Base-by-base conservation (phyloP, 2,888 invertebrate genomes). In the Agonopterix heracliana region DNA sequence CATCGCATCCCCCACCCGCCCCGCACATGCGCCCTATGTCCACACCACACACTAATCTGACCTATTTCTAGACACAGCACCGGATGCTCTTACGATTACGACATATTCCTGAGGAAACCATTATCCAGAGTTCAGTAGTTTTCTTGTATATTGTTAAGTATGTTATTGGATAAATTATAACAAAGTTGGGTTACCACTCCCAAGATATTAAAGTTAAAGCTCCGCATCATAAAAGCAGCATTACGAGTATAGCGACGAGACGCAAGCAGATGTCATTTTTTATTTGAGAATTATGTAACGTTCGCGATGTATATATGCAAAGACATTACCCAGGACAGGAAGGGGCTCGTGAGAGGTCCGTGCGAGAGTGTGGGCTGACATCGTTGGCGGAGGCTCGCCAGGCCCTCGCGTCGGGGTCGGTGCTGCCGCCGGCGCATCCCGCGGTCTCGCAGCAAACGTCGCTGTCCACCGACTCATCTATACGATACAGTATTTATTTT, bases 381-480 rank as follows among this genome's bases (percentile, higher is more conserved):
- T 83, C 81, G 50, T 63, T 78, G 40, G 79, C 69, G 0, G 85
- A 82, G 0, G 78, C 79, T 9, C 75, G 67, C 78, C 81, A 83
- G 2, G 61, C 53, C 2, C 60, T 59, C 1, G 64, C 46, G 35
- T 68, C 68, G 1, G 64, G 46, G 35, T 68, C 68, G 1, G 7
- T 7, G 2, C 63, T 51, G 34, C 51, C 54, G 34, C 52, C 55
- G 10, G 62, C 57, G 50, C 68, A 66, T 12, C 60, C 65, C 8
- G 67, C 58, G 1, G 67, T 64, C 44, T 74, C 78, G 47, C 70
- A 70, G 54, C 76, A 71, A 8, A 63, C 71, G 13, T 74, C 74
- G 47, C 76, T 78, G 50, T 81, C 78, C 53, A 75, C 41, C 0
- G 81, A 79, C 38, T 77, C 75, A 53, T 78, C 84, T 85, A 57